phyloP scores from a whole-genome alignment of 2,888 invertebrate species.

The Gastrophysa polygoni region DNA sequence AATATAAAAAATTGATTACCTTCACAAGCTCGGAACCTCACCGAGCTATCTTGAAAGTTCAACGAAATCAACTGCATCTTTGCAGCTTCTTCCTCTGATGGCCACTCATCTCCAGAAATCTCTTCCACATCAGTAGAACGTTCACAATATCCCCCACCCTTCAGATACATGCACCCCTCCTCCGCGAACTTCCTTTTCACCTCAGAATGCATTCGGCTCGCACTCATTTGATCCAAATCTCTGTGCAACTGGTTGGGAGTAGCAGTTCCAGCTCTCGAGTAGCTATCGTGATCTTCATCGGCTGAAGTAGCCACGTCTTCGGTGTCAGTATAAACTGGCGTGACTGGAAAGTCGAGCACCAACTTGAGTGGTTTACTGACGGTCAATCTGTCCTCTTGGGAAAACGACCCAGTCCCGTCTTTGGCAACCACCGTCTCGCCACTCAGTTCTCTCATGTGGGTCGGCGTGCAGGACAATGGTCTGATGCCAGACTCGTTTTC shows the following conservation, averaged over 20 bases:
- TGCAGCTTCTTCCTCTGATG: neutral
- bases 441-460: slow-evolving; percentile 46
- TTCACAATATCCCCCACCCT: slow-evolving; percentile 55
- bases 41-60: slow-evolving; percentile 31
- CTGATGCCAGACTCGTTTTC: slow-evolving; percentile 28
- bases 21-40: slow-evolving; percentile 28
- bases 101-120: slow-evolving; percentile 43
- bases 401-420: slow-evolving; percentile 51
- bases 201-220: slow-evolving; percentile 58
- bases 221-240: slow-evolving; percentile 57
- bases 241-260: slow-evolving; percentile 56
- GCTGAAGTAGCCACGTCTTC: slow-evolving; percentile 59
- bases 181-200: slow-evolving; percentile 57
- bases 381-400: slow-evolving; percentile 33
- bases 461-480: slow-evolving; percentile 44
- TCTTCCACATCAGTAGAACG: slow-evolving; percentile 63
- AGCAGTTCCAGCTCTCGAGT: slow-evolving; percentile 49
- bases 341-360: slow-evolving; percentile 28
- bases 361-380: slow-evolving; percentile 33
- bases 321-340: slow-evolving; percentile 53
- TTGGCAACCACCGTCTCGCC: slow-evolving; percentile 46
- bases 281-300: slow-evolving; percentile 53
- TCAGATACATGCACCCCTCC: slow-evolving; percentile 62
- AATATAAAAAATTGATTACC: slow-evolving; percentile 28
- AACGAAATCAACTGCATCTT: slow-evolving; percentile 16